Conservation (phyloP, 2,113 vertebrate species). For the Notarius lentiginosus region DNA sequence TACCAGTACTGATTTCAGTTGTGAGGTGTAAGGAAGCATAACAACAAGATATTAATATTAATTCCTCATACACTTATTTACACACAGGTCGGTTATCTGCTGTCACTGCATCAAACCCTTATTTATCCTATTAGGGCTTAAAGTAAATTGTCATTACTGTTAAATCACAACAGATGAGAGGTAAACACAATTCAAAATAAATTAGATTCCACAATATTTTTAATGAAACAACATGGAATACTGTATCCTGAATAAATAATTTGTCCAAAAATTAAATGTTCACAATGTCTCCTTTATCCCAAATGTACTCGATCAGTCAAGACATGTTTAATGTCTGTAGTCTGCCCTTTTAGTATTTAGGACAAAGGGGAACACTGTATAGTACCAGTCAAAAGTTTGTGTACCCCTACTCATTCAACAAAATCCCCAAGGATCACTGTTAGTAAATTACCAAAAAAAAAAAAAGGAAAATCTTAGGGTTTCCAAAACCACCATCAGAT, state of each 20-base stretch:
- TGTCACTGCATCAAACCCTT: slow-evolving; percentile 61
- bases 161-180: slow-evolving; percentile 12
- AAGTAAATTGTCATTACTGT: slow-evolving; percentile 57
- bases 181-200: background rate
- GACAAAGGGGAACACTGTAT: background rate
- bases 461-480: no score
- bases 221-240: background rate
- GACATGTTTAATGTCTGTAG: background rate
- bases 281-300: background rate
- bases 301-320: background rate
- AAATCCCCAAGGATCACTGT: no score
- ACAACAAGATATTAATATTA: slow-evolving; percentile 59
- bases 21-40: slow-evolving; percentile 58
- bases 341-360: background rate
- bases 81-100: slow-evolving; percentile 62
- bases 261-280: background rate
- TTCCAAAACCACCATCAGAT: no score
- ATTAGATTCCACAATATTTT: background rate
- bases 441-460: no score
- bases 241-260: background rate
- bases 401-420: no score
- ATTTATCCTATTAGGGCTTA: slow-evolving; percentile 60
- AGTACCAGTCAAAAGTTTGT: no score
- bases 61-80: slow-evolving; percentile 63
- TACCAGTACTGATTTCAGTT: slow-evolving; percentile 63